Conservation (phyloP, 2,888 invertebrate genomes). For the Auanema sp. region DNA sequence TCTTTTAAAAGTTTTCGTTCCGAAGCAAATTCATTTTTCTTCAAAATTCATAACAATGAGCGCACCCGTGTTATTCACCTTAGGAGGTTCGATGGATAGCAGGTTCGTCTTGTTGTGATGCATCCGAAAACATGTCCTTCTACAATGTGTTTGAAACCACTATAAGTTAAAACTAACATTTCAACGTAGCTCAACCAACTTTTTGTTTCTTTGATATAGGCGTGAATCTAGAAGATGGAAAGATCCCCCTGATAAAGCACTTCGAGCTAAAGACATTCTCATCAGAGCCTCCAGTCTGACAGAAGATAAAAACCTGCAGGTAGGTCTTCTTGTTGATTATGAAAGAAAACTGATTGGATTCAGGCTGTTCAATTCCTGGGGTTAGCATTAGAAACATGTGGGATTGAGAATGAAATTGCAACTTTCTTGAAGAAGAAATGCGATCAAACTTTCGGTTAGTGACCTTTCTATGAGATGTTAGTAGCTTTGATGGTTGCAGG, state of each 20-base stretch:
- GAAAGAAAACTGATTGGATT: background rate
- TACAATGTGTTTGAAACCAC: too few relatives aligned
- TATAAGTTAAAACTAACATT: too few relatives aligned
- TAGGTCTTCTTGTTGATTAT: background rate
- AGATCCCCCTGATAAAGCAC: constrained; percentile 36
- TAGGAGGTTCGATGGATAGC: too few relatives aligned
- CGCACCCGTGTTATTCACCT: too few relatives aligned
- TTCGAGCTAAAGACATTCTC: constrained; percentile 32
- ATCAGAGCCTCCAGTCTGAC: constrained; percentile 26
- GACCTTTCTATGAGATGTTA: background rate
- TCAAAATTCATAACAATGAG: too few relatives aligned
- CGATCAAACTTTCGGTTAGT: constrained; percentile 31
- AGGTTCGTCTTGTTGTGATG: too few relatives aligned
- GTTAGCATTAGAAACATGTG: constrained; percentile 33
- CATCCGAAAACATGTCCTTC: too few relatives aligned
- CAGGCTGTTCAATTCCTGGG: constrained; percentile 29
- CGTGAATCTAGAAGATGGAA: constrained; percentile 40
- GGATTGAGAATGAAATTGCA: constrained; percentile 45
- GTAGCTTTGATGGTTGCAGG: constrained; percentile 18
- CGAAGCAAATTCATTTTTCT: too few relatives aligned
- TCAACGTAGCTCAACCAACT: background rate
- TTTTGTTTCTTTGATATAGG: constrained; percentile 21
- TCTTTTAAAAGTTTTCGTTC: too few relatives aligned
- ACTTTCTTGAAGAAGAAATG: constrained; percentile 39
- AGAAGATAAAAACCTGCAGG: constrained; percentile 26